Percentiles rank a stretch among this genome's conserved stretches.
Conservation (phyloP, 2,888 invertebrate species). For the Phortica magna region DNA sequence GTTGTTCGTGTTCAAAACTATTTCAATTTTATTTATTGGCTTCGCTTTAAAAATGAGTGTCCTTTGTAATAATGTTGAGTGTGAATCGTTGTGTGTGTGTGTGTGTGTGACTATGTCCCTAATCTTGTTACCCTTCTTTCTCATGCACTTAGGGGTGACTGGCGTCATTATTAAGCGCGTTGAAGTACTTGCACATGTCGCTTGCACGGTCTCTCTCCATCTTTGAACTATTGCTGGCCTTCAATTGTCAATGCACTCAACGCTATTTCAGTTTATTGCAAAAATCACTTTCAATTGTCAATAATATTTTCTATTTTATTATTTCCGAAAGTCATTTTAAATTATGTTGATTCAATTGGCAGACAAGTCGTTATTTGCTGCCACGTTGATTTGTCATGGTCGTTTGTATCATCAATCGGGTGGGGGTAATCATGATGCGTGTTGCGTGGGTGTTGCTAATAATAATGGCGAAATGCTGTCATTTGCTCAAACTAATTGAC, state of each 20-base stretch:
- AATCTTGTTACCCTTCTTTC: background rate
- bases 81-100: too few relatives aligned
- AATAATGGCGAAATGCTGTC: conserved; percentile 7
- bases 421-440: background rate
- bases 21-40: background rate
- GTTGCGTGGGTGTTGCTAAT: conserved; percentile 24
- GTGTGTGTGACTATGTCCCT: conserved; percentile 7
- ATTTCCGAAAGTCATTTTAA: conserved; percentile 59
- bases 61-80: too few relatives aligned
- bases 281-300: conserved; percentile 68
- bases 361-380: conserved; percentile 25
- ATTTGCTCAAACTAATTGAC: conserved; percentile 25
- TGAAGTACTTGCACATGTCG: conserved; percentile 18
- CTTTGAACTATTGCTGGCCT: background rate
- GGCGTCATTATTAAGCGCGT: background rate
- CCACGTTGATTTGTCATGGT: background rate
- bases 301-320: conserved; percentile 21
- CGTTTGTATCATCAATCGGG: background rate
- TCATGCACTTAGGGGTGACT: conserved; percentile 2
- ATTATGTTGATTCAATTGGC: conserved; percentile 67
- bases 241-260: conserved; percentile 41
- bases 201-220: background rate
- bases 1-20: background rate
- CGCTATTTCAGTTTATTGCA: conserved; percentile 40
- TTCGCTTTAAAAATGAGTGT: background rate